Evolutionary conservation across 2,888 invertebrate species (phyloP).

Genomic region (Hetaerina titia): DNA sequence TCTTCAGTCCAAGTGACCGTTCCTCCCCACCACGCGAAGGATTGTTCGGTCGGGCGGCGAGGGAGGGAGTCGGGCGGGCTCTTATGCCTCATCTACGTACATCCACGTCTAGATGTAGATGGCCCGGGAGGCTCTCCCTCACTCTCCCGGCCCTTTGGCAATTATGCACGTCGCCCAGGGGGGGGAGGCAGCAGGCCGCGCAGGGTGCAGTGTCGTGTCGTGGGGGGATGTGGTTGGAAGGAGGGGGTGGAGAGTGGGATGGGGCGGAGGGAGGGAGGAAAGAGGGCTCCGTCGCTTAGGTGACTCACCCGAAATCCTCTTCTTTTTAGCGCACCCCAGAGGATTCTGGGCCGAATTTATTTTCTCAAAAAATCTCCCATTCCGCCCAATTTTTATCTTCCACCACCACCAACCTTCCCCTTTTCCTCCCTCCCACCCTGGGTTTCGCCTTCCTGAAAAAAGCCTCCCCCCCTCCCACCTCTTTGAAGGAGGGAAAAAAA

Average conservation of each 20-base stretch:
- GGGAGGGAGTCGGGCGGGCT: background rate
- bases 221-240: background rate
- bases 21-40: too few relatives aligned
- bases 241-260: background rate
- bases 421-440: background rate
- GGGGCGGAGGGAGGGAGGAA: background rate
- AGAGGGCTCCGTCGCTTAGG: constrained; percentile 33
- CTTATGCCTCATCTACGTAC: too few relatives aligned
- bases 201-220: constrained; percentile 38
- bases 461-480: background rate
- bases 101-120: too few relatives aligned
- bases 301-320: constrained; percentile 53
- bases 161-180: background rate
- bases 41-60: background rate
- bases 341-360: constrained; percentile 40
- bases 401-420: background rate
- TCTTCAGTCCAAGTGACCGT: too few relatives aligned
- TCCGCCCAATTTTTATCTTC: constrained; percentile 51
- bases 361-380: constrained; percentile 53
- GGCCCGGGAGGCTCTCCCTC: background rate
- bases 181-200: background rate
- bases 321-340: constrained; percentile 58
- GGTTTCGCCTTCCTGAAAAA: background rate
- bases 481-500: constrained; percentile 4
- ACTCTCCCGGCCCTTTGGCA: background rate